Percentiles rank a stretch among this genome's conserved stretches.
Evolutionary conservation across 2,888 invertebrate species (phyloP).

Genomic region (Phragmatobia fuliginosa): DNA sequence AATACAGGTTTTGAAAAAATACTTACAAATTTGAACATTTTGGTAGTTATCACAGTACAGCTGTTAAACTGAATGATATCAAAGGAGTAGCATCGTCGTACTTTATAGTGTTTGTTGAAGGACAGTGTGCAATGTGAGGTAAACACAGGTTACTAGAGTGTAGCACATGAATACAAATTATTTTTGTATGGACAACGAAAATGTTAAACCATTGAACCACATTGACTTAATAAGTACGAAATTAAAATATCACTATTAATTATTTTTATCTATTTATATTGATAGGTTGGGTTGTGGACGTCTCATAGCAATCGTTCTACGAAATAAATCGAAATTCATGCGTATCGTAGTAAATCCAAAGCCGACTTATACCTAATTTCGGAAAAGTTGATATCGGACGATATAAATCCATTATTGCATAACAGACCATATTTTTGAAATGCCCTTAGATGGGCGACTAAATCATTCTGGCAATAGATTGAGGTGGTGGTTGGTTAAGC

Average conservation of each 20-base stretch:
- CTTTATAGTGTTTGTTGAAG: conserved; percentile 67
- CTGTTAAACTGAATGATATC: conserved; percentile 61
- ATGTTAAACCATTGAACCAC: neutral
- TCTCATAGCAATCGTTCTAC: no score
- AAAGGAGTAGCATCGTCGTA: conserved; percentile 29
- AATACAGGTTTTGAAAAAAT: neutral
- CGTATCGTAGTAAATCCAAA: no score
- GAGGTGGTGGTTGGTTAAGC: no score
- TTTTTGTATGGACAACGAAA: neutral
- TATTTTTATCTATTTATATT: no score
- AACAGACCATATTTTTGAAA: no score
- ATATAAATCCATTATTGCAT: no score
- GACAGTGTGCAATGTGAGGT: conserved; percentile 52
- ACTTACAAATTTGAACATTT: conserved; percentile 70
- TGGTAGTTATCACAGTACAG: conserved; percentile 45
- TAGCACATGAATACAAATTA: conserved; percentile 33
- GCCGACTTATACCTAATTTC: no score
- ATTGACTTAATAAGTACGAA: neutral
- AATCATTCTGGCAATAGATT: no score
- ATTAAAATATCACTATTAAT: neutral
- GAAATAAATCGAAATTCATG: no score
- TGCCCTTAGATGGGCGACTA: no score
- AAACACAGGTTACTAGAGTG: conserved; percentile 5
- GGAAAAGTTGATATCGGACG: no score
- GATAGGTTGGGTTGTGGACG: no score